Percentiles rank a stretch among this genome's conserved stretches.
Evolutionary conservation across 2,113 vertebrate genomes (phyloP).

Genomic region (Nothocercus julius): DNA sequence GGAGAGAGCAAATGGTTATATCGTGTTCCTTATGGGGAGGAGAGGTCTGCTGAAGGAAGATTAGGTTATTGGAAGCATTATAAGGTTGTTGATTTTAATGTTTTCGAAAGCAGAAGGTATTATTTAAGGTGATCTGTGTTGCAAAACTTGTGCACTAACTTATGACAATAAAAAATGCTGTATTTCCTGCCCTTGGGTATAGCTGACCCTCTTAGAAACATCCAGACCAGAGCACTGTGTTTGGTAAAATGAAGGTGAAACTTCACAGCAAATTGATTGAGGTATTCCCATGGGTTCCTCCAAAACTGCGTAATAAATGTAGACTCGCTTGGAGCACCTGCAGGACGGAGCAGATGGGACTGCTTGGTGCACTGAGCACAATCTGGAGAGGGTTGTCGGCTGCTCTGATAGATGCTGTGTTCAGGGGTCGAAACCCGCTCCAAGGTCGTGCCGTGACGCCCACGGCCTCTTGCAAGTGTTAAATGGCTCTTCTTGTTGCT

Average conservation of each 20-base stretch:
- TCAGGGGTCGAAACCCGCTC: neutral
- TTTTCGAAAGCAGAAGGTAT: neutral
- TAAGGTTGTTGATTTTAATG: neutral
- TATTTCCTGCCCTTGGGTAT: neutral
- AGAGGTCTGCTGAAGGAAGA: neutral
- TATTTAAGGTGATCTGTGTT: neutral
- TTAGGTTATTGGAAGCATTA: neutral
- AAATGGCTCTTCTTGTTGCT: neutral
- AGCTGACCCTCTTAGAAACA: neutral
- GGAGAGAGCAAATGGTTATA: too few species aligned
- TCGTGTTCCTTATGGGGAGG: neutral
- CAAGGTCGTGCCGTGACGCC: slow-evolving; percentile 33
- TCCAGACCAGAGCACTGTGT: neutral
- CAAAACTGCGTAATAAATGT: slow-evolving; percentile 17
- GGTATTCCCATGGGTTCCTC: slow-evolving; percentile 42
- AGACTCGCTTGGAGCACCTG: slow-evolving; percentile 26
- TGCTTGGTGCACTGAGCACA: slow-evolving; percentile 24
- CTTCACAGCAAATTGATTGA: slow-evolving; percentile 12
- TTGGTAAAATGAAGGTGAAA: slow-evolving; percentile 21
- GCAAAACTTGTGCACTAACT: neutral
- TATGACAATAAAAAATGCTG: neutral
- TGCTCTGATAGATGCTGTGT: neutral
- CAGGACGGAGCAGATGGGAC: slow-evolving; percentile 36
- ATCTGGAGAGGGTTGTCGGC: slow-evolving; percentile 16
- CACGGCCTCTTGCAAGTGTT: neutral